Evolutionary conservation across 1,140 invertebrate species (phyloP), one percentile per base, ranked within the genome.

Genomic region (Drosophila orosa): DNA sequence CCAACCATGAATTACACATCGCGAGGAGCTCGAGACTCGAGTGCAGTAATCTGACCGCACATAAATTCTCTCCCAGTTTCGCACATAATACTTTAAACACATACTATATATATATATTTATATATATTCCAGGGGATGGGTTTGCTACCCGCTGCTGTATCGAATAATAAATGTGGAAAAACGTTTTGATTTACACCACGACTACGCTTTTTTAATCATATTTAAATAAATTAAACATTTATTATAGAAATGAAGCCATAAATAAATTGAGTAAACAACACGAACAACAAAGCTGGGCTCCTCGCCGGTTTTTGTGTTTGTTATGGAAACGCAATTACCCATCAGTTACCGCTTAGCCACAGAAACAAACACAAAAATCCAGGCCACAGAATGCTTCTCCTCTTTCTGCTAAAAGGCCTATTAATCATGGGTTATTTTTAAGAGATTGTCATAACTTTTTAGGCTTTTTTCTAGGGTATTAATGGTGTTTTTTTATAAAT

Each of bases 151-250:
- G 45, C 29, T 25, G 55, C 37, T 22, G 22, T 45, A 54, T 69
- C 50, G 72, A 37, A 55, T 69, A 81, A 86, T 78, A 78, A 87
- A 85, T 87, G 78, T 71, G 78, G 48, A 81, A 87, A 85, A 75
- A 83, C 56, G 59, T 77, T 83, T 74, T 86, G 80, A 86, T 86
- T 86, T 86, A 86, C 80, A 73, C 66, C 58, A 73, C 59, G 60
- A 69, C 60, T 44, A 44, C 48, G 79, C 66, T 69, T 62, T 87
- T 77, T 79, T 84, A 86, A 86, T 83, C 80, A 86, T 86, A 89
- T 86, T 79, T 89, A 75, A 79, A 86, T 79, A 89, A 86, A 86
- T 86, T 89, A 86, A 87, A 83, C 80, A 89, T 86, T 86, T 83
- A 86, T 89, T 80, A 76, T 80, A 80, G 61, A 89, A 89, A 59